A percentile compares a stretch with the other conserved stretches of the same genome.
Conservation (phyloP, 2,797 vertebrate genomes). For the Chromis chromis region DNA sequence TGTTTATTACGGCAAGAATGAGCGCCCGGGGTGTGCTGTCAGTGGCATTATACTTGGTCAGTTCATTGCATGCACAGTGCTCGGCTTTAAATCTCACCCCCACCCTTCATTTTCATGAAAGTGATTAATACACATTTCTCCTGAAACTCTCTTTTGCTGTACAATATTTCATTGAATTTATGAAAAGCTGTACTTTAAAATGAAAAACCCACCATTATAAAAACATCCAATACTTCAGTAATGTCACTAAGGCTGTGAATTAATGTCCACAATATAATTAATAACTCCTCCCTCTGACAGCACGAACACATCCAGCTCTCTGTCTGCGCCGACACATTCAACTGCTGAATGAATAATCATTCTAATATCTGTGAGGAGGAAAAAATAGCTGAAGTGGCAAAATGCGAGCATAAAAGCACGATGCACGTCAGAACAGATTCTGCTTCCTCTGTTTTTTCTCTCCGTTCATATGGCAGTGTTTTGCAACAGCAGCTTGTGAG, state of each 20-base stretch:
- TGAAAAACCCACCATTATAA: background rate
- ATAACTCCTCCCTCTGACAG: background rate
- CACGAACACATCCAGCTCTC: constrained; percentile 4
- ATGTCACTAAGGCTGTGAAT: constrained; percentile 17
- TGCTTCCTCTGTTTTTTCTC: background rate
- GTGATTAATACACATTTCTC: constrained; percentile 49
- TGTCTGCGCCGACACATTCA: background rate
- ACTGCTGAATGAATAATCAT: constrained; percentile 43
- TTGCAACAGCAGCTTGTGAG: constrained; percentile 42
- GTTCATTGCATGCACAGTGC: constrained; percentile 59
- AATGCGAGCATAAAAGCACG: constrained; percentile 12
- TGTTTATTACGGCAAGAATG: constrained; percentile 75
- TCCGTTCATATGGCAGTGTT: constrained; percentile 31
- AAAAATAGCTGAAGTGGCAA: constrained; percentile 30
- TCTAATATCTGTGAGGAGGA: constrained; percentile 31
- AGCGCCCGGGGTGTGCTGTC: constrained; percentile 54
- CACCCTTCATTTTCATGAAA: constrained; percentile 24
- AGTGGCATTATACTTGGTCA: constrained; percentile 58
- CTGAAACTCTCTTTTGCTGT: background rate
- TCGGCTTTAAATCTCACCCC: constrained; percentile 6
- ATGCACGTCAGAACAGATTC: constrained; percentile 8
- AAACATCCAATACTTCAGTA: constrained; percentile 16
- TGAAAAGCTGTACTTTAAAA: constrained; percentile 27
- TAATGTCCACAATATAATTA: constrained; percentile 10
- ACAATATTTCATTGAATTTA: constrained; percentile 29